phyloP scores from a whole-genome alignment of 2,113 vertebrate species.

The Cynocephalus volans region DNA sequence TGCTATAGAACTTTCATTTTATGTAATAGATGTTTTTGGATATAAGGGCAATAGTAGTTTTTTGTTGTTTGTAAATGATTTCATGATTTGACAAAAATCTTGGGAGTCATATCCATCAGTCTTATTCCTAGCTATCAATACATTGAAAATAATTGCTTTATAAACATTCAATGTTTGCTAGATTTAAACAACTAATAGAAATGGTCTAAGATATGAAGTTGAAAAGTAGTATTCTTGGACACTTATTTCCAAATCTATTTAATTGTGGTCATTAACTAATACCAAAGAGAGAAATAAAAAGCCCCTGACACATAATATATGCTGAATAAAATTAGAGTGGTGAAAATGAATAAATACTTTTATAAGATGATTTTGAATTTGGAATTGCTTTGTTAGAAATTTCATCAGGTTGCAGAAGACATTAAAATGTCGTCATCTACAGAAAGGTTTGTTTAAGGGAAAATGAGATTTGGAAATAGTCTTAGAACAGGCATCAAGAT shows the following conservation, averaged over 20 bases:
- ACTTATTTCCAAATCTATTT: not conserved
- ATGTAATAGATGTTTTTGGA: not conserved
- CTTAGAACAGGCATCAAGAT: conserved; percentile 45
- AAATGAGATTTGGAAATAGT: conserved; percentile 55
- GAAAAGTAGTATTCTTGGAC: not conserved
- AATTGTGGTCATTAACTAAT: conserved; percentile 27
- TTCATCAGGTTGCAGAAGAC: conserved; percentile 22
- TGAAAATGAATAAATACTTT: conserved; percentile 17
- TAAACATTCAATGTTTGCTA: not conserved
- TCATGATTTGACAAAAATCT: conserved; percentile 18
- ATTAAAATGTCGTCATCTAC: conserved; percentile 44
- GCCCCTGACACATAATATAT: not conserved
- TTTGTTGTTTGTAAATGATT: not conserved
- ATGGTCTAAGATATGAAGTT: not conserved
- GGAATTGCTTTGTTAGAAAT: conserved; percentile 50
- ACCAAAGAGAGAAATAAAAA: conserved; percentile 37
- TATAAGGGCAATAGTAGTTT: not conserved
- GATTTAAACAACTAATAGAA: conserved; percentile 15
- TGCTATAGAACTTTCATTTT: not conserved
- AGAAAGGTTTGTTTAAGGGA: not conserved
- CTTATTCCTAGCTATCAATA: not conserved
- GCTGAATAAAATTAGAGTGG: conserved; percentile 34
- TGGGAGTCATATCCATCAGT: not conserved
- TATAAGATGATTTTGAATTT: conserved; percentile 54
- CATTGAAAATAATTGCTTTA: not conserved